Conservation (phyloP, 2,797 vertebrate genomes). For the Sphaeramia orbicularis region DNA sequence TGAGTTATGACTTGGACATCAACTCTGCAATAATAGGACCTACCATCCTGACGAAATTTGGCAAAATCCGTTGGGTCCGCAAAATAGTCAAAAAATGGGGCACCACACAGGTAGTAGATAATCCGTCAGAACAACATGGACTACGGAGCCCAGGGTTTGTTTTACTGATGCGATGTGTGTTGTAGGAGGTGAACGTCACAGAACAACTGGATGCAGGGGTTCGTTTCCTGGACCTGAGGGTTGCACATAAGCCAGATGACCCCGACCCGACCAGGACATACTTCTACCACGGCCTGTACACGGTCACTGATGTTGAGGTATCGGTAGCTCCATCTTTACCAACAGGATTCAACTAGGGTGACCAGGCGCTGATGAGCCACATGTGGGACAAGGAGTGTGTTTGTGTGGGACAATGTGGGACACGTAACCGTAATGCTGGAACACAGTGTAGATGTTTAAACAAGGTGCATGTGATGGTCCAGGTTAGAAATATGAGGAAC, state of each 20-base stretch:
- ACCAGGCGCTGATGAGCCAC: no score
- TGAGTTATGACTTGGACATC: constrained; percentile 72
- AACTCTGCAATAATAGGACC: constrained; percentile 66
- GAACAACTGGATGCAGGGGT: constrained; percentile 68
- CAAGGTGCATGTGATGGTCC: no score
- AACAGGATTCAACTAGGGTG: no score
- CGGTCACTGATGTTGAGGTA: constrained; percentile 70
- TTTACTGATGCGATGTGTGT: not conserved
- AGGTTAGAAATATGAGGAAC: no score
- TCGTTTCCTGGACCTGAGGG: constrained; percentile 72
- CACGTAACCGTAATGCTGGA: no score
- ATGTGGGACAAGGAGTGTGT: no score
- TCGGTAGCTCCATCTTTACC: no score
- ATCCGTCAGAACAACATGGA: accelerated
- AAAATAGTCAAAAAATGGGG: constrained; percentile 54
- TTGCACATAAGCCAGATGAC: constrained; percentile 59
- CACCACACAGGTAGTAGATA: constrained; percentile 56
- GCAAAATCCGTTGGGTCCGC: constrained; percentile 42
- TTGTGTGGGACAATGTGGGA: no score
- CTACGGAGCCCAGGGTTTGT: not conserved
- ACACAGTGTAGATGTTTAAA: no score
- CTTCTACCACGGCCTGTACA: constrained; percentile 71
- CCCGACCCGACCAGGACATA: constrained; percentile 50
- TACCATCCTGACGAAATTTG: constrained; percentile 36
- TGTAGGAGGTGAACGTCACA: constrained; percentile 55